Base-by-base conservation (phyloP, 2,797 vertebrate genomes). In the Danio aesculapii region DNA sequence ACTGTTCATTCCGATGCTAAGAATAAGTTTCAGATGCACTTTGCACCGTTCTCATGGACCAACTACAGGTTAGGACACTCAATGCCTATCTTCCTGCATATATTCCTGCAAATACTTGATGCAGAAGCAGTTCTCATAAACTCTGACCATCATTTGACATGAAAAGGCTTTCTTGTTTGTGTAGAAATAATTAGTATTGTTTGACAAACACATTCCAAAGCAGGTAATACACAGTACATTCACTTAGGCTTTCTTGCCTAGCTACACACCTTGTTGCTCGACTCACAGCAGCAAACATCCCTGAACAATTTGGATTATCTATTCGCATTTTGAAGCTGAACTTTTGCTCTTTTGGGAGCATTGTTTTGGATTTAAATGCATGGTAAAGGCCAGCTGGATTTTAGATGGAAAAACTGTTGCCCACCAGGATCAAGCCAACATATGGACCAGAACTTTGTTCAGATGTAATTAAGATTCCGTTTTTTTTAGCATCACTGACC, bases 311-410 rank as follows among this genome's bases (percentile, higher is more conserved):
- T 3, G 11, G n/a, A 75, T 77, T 82, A 64, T 82, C 83, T 58
- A 80, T 79, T 84, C 57, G 47, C 17, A 55, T 69, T 83, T 83
- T 52, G 57, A 44, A 79, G 44, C 67, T 70, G 69, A 79, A 62
- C 72, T 62, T 11, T 49, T 47, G 8, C 21, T 82, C 17, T 59
- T 46, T 8, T 43, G 50, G 64, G 55, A 70, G 46, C 73, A 47
- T 62, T 75, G 70, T 72, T 14, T 46, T 12, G 53, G 62, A 39
- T 82, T 81, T 52, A 55, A 49, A 81, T 19, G 52, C 58, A 79
- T 77, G 39, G 39, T n/a, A 62, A 81, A 79, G 53, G 64, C 63
- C 41, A 81, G 53, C 75, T 87, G 81, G 69, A 77, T 63, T 13
- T 82, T 63, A 75, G 43, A 73, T 44, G 13, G 14, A 19, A 30